A percentile compares a stretch with the other conserved stretches of the same genome.
Evolutionary conservation across 2,113 vertebrate species (phyloP).

Genomic region (Eubucco bourcierii): DNA sequence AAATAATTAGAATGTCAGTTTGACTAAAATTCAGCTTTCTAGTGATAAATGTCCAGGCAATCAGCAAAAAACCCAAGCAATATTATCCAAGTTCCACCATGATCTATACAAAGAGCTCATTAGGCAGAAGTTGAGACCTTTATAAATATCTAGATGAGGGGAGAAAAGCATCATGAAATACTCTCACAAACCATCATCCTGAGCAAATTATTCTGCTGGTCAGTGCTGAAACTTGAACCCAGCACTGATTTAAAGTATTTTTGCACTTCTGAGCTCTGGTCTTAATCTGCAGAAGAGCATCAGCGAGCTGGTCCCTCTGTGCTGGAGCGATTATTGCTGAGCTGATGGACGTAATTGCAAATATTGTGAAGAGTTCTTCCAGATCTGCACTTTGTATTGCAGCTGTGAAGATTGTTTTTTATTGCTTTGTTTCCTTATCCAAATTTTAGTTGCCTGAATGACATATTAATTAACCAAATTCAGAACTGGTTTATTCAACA

Average conservation of each 20-base stretch:
- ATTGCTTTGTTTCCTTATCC: background rate
- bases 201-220: background rate
- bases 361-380: background rate
- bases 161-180: background rate
- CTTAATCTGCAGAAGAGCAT: background rate
- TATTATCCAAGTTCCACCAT: background rate
- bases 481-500: slow-evolving; percentile 22
- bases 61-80: background rate
- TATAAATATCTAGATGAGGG: background rate
- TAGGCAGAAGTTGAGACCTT: background rate
- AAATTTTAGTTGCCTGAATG: background rate
- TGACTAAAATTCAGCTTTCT: slow-evolving; percentile 11
- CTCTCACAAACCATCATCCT: background rate
- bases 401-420: slow-evolving; percentile 1
- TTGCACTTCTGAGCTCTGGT: background rate
- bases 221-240: background rate
- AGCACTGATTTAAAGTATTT: background rate
- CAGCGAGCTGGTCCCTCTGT: background rate
- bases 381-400: background rate
- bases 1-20: background rate
- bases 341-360: slow-evolving; percentile 2
- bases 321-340: background rate
- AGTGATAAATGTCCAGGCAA: background rate
- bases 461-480: slow-evolving; percentile 35
- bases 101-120: background rate